Conservation (phyloP, 2,797 vertebrate genomes). For the Sebastes hopkinsi region DNA sequence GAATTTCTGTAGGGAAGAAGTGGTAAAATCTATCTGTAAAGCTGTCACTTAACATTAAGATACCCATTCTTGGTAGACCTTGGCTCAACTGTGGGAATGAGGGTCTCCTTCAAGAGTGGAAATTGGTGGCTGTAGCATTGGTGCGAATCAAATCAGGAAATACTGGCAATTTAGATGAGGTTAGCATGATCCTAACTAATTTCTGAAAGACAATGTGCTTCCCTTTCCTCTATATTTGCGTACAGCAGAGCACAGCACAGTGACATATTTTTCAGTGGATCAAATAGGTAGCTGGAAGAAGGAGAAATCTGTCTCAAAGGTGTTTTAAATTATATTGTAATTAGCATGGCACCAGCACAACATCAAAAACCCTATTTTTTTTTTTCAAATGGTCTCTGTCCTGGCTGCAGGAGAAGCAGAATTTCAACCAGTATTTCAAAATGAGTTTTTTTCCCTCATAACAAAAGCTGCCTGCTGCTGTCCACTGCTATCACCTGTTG, state of each 20-base stretch:
- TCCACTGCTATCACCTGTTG: slow-evolving; percentile 71
- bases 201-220: neutral
- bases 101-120: neutral
- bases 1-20: neutral
- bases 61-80: neutral
- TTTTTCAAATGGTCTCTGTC: neutral
- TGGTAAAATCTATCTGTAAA: neutral
- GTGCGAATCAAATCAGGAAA: neutral
- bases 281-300: neutral
- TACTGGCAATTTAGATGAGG: neutral
- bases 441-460: slow-evolving; percentile 47
- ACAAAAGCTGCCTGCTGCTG: slow-evolving; percentile 35
- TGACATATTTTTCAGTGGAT: neutral
- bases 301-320: neutral
- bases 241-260: neutral
- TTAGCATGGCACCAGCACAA: neutral
- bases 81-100: neutral
- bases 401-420: neutral
- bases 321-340: neutral
- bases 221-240: neutral
- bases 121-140: neutral
- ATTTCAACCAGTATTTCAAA: slow-evolving; percentile 31
- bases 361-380: neutral
- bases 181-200: neutral
- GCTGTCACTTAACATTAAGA: neutral